Percentiles rank a stretch among this genome's conserved stretches.
Evolutionary conservation across 2,888 invertebrate genomes (phyloP).

Genomic region (Micoletzkya japonica): DNA sequence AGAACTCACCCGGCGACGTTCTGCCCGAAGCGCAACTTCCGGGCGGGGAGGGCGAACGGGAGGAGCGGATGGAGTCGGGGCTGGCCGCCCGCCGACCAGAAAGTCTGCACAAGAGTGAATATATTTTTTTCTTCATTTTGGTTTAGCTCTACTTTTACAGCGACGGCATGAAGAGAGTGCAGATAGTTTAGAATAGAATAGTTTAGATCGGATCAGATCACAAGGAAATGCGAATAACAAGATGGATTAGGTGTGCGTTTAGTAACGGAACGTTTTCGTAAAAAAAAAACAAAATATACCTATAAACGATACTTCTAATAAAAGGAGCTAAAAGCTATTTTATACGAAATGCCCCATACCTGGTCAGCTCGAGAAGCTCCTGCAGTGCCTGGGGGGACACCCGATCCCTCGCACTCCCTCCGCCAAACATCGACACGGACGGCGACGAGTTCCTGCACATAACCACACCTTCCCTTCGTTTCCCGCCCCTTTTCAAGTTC

Average conservation of each 20-base stretch:
- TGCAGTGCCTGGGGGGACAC: constrained; percentile 41
- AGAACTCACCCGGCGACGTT: constrained; percentile 49
- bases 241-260: too few species aligned
- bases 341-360: constrained; percentile 34
- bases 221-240: too few species aligned
- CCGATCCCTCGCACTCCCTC: constrained; percentile 51
- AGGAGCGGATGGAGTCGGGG: constrained; percentile 59
- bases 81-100: constrained; percentile 52
- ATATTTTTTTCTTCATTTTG: too few species aligned
- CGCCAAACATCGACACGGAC: constrained; percentile 61
- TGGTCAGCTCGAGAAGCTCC: constrained; percentile 59
- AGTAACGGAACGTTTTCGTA: too few species aligned
- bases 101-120: constrained; percentile 21
- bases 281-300: too few species aligned
- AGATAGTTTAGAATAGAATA: too few species aligned
- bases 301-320: too few species aligned
- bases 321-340: too few species aligned
- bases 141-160: too few species aligned
- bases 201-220: too few species aligned
- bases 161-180: too few species aligned
- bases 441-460: constrained; percentile 62
- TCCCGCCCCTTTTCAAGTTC: too few species aligned
- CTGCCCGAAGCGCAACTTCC: constrained; percentile 51
- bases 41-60: constrained; percentile 56
- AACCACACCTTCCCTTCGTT: background rate